Evolutionary conservation across 2,888 invertebrate species (phyloP).

Genomic region (Melanchra persicariae): DNA sequence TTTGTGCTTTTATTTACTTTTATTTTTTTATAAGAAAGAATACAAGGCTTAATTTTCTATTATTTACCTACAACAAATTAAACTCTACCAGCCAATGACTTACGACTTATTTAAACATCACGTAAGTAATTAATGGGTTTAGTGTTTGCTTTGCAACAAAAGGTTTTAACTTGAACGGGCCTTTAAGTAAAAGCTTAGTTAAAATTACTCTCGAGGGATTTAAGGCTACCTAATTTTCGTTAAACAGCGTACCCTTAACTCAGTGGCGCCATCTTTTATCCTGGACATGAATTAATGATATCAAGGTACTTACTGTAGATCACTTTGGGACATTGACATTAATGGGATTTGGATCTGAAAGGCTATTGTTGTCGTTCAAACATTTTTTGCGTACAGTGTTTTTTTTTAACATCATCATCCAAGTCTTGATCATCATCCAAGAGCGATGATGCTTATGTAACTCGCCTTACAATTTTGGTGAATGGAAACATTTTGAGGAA

Average conservation of each 20-base stretch:
- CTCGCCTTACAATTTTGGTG: too few relatives aligned
- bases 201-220: conserved; percentile 60
- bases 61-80: not conserved
- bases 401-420: too few relatives aligned
- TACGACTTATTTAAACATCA: conserved; percentile 38
- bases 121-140: conserved; percentile 47
- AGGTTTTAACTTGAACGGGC: conserved; percentile 46
- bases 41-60: not conserved
- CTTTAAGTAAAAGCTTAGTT: conserved; percentile 57
- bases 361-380: not conserved
- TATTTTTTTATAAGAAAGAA: too few relatives aligned
- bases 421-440: too few relatives aligned
- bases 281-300: conserved; percentile 47
- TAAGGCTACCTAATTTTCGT: conserved; percentile 60
- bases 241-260: conserved; percentile 47
- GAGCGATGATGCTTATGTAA: too few relatives aligned
- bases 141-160: conserved; percentile 52
- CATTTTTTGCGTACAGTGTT: not conserved
- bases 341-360: conserved; percentile 2
- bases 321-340: conserved; percentile 32
- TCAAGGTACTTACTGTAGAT: conserved; percentile 26
- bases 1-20: too few relatives aligned
- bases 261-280: conserved; percentile 52
- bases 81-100: conserved; percentile 13
- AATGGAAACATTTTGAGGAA: not conserved